phyloP scores from a whole-genome alignment of 2,797 vertebrate genomes.

The Potorous gilbertii region DNA sequence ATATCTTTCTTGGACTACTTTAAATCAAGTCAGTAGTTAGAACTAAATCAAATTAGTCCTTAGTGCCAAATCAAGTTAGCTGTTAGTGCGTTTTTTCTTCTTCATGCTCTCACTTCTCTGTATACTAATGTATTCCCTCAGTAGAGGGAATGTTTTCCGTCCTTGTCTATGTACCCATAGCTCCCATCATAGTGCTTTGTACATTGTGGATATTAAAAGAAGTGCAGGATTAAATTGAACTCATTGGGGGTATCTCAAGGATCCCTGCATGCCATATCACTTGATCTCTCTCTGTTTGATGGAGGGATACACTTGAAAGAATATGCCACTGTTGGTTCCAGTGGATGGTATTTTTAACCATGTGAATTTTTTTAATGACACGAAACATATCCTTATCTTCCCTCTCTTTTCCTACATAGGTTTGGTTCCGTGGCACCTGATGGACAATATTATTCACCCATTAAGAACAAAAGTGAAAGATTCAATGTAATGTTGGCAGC shows the following conservation, averaged over 20 bases:
- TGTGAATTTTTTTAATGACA: no score
- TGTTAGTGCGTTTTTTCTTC: not conserved
- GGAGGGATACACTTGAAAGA: not conserved
- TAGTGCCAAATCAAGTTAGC: not conserved
- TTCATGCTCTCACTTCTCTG: not conserved
- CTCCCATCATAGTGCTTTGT: not conserved
- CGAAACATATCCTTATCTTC: not conserved
- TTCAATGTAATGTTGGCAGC: conserved; percentile 80
- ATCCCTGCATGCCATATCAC: not conserved
- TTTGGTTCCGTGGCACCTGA: conserved; percentile 80
- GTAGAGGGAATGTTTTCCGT: not conserved
- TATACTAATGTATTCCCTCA: not conserved
- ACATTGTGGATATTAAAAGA: not conserved
- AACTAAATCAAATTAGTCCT: not conserved
- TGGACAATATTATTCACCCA: conserved; percentile 76
- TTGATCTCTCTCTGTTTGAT: not conserved
- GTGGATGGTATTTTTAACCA: not conserved
- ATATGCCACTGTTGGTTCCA: not conserved
- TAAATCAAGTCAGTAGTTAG: not conserved
- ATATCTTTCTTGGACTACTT: not conserved
- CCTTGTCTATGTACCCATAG: not conserved
- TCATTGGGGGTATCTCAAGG: not conserved
- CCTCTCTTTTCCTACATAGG: conserved; percentile 51
- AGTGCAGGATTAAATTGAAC: not conserved
- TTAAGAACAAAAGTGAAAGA: conserved; percentile 74